phyloP scores from a whole-genome alignment of 2,113 vertebrate species.

The Scomber colias region DNA sequence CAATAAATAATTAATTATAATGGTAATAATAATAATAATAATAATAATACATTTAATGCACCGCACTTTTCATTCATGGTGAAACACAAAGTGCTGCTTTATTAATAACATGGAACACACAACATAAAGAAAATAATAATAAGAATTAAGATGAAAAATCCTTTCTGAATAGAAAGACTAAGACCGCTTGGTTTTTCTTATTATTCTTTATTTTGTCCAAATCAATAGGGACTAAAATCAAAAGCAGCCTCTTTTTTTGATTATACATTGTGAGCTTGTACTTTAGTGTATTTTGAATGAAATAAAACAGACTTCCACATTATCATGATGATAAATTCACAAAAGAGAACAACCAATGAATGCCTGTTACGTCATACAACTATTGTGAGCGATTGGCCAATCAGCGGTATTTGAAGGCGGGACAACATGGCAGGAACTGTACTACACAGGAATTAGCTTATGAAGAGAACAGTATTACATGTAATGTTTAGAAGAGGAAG shows the following conservation, averaged over 20 bases:
- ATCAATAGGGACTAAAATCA: accelerated
- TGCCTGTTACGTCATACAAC: background rate
- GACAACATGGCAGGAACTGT: constrained; percentile 41
- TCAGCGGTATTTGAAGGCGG: constrained; percentile 43
- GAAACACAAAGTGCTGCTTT: too few relatives aligned
- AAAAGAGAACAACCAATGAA: constrained; percentile 59
- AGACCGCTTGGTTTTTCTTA: background rate
- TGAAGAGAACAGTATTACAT: background rate
- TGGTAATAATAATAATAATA: too few relatives aligned
- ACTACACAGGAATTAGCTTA: constrained; percentile 4
- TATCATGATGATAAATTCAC: background rate
- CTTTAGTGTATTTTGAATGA: background rate
- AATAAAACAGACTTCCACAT: background rate
- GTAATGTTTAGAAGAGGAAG: background rate
- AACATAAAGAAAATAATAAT: too few relatives aligned
- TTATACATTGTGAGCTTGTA: background rate
- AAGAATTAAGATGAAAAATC: too few relatives aligned
- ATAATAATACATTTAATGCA: too few relatives aligned
- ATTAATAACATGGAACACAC: too few relatives aligned
- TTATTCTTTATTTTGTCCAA: background rate
- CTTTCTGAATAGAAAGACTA: too few relatives aligned
- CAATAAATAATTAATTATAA: too few relatives aligned
- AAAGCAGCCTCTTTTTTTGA: accelerated
- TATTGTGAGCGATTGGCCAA: constrained; percentile 56
- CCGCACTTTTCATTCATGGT: too few relatives aligned